These are phyloP conservation scores for Propithecus perrieri DNA, from an alignment of 2,797 vertebrate genomes.

Conservation along the genomic window DNA sequence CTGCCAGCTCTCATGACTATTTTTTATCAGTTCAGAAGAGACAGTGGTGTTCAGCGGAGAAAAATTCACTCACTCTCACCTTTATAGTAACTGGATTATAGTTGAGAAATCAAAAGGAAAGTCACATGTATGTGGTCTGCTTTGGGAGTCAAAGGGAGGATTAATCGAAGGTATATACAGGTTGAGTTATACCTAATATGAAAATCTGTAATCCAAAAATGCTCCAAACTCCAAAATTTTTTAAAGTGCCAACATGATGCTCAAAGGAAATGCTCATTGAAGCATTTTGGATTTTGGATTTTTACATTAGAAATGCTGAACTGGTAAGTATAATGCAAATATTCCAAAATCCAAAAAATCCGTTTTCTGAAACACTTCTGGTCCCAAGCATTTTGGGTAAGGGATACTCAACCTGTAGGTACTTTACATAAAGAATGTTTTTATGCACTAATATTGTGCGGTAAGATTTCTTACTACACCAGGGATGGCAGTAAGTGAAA, in stretches of 20 bases:
- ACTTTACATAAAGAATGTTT: neutral
- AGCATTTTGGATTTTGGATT: neutral
- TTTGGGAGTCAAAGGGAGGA: constrained; percentile 34
- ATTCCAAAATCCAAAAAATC: neutral
- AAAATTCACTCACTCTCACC: neutral
- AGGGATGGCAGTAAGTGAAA: constrained; percentile 69
- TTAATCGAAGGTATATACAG: neutral
- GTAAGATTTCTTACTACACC: constrained; percentile 1
- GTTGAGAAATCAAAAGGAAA: neutral
- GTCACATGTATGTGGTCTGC: neutral
- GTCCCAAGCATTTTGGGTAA: neutral
- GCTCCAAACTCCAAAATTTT: neutral
- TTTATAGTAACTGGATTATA: neutral
- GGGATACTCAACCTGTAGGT: neutral
- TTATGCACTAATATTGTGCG: neutral
- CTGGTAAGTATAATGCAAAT: neutral
- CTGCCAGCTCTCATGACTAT: neutral
- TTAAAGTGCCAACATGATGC: neutral
- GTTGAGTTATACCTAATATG: neutral
- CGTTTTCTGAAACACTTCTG: neutral
- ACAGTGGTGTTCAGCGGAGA: neutral
- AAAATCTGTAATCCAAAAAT: neutral
- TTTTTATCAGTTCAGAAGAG: neutral
- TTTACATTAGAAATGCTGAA: neutral
- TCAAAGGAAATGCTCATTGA: neutral